Conservation (phyloP, 2,888 invertebrate species). For the Oxyscelio sp. region DNA sequence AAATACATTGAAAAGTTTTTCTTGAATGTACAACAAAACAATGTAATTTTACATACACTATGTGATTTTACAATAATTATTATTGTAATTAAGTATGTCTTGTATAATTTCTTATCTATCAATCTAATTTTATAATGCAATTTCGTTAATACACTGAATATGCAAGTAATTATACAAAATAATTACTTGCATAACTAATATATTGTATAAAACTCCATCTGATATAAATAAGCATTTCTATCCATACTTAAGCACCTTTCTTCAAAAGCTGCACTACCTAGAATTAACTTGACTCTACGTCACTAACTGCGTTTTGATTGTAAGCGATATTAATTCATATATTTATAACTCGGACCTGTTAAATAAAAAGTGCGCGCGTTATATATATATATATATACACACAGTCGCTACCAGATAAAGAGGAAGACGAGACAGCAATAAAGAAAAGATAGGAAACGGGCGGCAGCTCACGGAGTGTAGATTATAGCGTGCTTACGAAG, state of each 20-base stretch:
- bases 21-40: too few relatives aligned
- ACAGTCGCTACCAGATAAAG: conserved; percentile 28
- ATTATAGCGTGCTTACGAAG: conserved; percentile 64
- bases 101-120: too few relatives aligned
- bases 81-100: too few relatives aligned
- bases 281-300: conserved; percentile 2
- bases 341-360: conserved; percentile 12
- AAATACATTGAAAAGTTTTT: too few relatives aligned
- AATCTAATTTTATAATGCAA: too few relatives aligned
- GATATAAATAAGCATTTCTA: not conserved
- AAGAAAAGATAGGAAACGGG: conserved; percentile 60
- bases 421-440: conserved; percentile 50
- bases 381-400: too few relatives aligned
- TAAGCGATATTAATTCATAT: conserved; percentile 44
- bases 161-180: too few relatives aligned
- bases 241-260: not conserved
- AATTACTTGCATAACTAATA: too few relatives aligned
- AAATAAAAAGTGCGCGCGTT: conserved; percentile 44
- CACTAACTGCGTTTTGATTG: conserved; percentile 14
- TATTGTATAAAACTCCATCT: too few relatives aligned
- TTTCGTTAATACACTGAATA: too few relatives aligned
- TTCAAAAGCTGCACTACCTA: not conserved
- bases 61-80: too few relatives aligned
- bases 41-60: too few relatives aligned
- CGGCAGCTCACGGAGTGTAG: conserved; percentile 39